Percentiles rank a stretch among this genome's conserved stretches.
phyloP scores from a whole-genome alignment of 2,888 invertebrate genomes.

The Cyaniris semiargus region DNA sequence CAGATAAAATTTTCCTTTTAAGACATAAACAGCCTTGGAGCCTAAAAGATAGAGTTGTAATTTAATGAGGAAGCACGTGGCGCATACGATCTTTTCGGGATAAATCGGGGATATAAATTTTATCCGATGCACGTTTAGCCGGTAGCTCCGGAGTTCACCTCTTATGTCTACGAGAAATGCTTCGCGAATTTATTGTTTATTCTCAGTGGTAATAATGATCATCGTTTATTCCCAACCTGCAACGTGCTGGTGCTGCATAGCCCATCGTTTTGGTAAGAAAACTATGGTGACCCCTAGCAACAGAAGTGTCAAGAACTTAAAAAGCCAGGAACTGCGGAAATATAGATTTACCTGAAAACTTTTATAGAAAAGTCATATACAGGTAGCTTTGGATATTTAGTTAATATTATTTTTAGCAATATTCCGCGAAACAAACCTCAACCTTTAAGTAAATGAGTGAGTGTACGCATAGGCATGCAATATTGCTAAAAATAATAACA shows the following conservation, averaged over 20 bases:
- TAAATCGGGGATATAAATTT: slow-evolving; percentile 50
- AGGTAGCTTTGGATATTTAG: neutral
- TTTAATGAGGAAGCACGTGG: slow-evolving; percentile 30
- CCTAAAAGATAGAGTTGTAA: slow-evolving; percentile 35
- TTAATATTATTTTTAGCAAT: too few relatives aligned
- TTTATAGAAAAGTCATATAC: too few relatives aligned
- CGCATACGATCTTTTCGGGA: slow-evolving; percentile 45
- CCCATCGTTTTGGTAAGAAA: neutral
- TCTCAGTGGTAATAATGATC: slow-evolving; percentile 29
- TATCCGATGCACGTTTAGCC: slow-evolving; percentile 48
- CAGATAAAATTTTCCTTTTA: slow-evolving; percentile 36
- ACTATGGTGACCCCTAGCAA: neutral
- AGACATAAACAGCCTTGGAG: slow-evolving; percentile 34
- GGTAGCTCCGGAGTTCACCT: slow-evolving; percentile 29
- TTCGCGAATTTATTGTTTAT: slow-evolving; percentile 44
- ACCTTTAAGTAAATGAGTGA: too few relatives aligned
- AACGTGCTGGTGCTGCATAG: neutral
- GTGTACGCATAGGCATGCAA: too few relatives aligned
- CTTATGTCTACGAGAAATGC: slow-evolving; percentile 48
- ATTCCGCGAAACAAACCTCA: too few relatives aligned
- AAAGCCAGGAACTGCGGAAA: neutral
- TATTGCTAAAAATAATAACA: too few relatives aligned
- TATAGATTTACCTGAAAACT: too few relatives aligned
- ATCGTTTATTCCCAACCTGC: neutral
- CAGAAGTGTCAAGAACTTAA: neutral